A percentile compares a stretch with the other conserved stretches of the same genome.
These are phyloP conservation scores for Serilophus lunatus DNA, from an alignment of 2,113 vertebrate species.

Conservation along the genomic window DNA sequence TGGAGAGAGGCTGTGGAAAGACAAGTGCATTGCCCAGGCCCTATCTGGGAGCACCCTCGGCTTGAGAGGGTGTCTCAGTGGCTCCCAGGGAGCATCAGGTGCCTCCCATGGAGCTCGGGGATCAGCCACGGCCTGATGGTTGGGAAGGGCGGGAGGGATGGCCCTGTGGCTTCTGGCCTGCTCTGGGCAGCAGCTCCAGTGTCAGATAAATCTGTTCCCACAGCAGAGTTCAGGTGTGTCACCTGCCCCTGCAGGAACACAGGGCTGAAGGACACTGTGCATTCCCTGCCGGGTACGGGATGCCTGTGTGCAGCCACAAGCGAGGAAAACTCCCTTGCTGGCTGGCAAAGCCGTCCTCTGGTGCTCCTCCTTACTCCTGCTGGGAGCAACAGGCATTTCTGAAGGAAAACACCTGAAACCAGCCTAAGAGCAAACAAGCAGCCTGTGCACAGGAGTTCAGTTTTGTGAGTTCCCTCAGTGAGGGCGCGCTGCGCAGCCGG, in stretches of 20 bases:
- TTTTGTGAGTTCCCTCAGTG: not conserved
- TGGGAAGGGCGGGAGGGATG: rapidly evolving
- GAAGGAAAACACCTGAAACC: not conserved
- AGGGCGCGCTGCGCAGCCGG: not conserved
- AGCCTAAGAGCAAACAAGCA: not conserved
- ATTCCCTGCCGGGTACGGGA: not conserved
- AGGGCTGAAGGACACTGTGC: not conserved
- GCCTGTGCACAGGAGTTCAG: rapidly evolving
- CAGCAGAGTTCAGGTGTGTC: not conserved
- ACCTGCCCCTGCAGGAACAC: no score
- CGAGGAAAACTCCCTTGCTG: not conserved
- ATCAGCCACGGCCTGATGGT: rapidly evolving
- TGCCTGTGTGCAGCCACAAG: not conserved
- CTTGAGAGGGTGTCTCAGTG: rapidly evolving
- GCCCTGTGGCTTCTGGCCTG: rapidly evolving
- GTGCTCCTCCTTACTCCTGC: not conserved
- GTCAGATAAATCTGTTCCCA: not conserved
- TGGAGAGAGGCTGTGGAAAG: rapidly evolving
- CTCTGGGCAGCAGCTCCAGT: no score
- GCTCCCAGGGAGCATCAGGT: rapidly evolving
- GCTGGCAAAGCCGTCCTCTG: no score
- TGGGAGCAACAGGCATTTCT: not conserved
- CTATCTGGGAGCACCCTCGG: rapidly evolving
- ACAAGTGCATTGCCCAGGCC: rapidly evolving
- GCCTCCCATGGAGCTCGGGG: not conserved